Conservation (phyloP, 2,113 vertebrate species). For the Trichomycterus rosablanca region DNA sequence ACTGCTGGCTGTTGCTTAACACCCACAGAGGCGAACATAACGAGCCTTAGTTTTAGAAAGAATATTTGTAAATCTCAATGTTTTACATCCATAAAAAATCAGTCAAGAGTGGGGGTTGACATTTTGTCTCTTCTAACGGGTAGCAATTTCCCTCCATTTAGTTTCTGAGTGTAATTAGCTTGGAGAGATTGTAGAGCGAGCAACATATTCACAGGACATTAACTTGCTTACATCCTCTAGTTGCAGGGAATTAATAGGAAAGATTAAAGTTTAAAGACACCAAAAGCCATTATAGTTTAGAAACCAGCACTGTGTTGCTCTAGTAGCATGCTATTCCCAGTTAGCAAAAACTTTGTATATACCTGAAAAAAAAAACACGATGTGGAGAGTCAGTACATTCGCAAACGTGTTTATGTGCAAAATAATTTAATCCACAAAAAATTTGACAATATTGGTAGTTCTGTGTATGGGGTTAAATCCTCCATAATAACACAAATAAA, state of each 20-base stretch:
- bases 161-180: conserved; percentile 99
- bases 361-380: no score
- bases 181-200: conserved; percentile 99
- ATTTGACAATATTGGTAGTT: no score
- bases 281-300: conserved; percentile 96
- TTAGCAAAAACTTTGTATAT: conserved; percentile 49
- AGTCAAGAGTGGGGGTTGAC: conserved; percentile 98
- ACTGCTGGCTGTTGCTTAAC: conserved; percentile 11
- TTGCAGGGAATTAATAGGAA: conserved; percentile 99
- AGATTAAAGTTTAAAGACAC: conserved; percentile 99
- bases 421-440: no score
- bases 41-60: background rate
- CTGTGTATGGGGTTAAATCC: no score
- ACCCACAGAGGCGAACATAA: background rate
- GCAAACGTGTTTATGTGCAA: no score
- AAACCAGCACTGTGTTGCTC: conserved; percentile 50
- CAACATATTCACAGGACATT: conserved; percentile 99
- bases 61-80: background rate
- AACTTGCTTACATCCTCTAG: conserved; percentile 99
- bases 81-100: conserved; percentile 66
- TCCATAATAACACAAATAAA: no score
- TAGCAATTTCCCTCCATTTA: conserved; percentile 99
- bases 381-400: no score
- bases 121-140: conserved; percentile 98
- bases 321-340: conserved; percentile 24